phyloP scores from a whole-genome alignment of 2,113 vertebrate species.

The Puffinus mauretanicus region DNA sequence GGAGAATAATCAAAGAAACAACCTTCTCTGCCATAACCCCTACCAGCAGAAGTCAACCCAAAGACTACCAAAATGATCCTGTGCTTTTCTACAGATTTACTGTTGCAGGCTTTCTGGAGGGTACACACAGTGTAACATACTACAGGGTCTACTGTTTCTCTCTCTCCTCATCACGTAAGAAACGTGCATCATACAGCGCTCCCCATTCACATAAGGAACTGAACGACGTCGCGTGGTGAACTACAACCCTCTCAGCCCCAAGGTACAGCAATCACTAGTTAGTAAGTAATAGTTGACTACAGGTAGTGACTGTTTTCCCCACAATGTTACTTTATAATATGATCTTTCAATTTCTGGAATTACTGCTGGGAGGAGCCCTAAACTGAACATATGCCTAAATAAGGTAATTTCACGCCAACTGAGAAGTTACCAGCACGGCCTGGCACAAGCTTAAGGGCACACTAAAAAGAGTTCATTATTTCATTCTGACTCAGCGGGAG shows the following conservation, averaged over 20 bases:
- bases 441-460: not conserved
- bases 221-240: accelerated
- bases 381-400: constrained; percentile 55
- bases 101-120: not conserved
- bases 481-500: constrained; percentile 54
- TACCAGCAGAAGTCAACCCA: not conserved
- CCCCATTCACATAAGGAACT: not conserved
- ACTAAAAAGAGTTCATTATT: constrained; percentile 53
- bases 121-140: not conserved
- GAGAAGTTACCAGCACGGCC: not conserved
- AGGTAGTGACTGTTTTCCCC: not conserved
- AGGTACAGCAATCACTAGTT: not conserved
- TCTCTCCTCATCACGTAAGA: not conserved
- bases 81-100: not conserved
- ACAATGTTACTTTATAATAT: not conserved
- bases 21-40: not conserved
- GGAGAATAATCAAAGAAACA: not conserved
- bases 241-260: not conserved
- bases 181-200: not conserved
- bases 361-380: not conserved
- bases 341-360: constrained; percentile 17
- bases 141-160: not conserved
- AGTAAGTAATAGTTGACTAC: not conserved
- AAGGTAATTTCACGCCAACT: constrained; percentile 28
- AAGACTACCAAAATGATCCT: not conserved